phyloP scores from a whole-genome alignment of 1,140 invertebrate genomes.

The Orchesella cincta region DNA sequence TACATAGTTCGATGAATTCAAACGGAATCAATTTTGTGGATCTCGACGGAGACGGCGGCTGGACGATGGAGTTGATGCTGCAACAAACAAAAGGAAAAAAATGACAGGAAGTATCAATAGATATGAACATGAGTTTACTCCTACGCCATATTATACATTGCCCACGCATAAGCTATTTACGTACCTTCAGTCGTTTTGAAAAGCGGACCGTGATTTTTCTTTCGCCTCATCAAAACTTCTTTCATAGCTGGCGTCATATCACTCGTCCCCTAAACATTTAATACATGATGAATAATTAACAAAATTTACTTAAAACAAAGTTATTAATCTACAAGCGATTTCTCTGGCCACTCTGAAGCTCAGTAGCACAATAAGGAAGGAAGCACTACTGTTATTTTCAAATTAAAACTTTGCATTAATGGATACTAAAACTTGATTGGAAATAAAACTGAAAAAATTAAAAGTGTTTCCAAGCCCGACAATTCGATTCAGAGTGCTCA shows the following conservation, averaged over 20 bases:
- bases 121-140: conserved; percentile 1
- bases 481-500: too few relatives aligned
- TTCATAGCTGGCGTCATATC: conserved; percentile 44
- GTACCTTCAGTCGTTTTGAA: neutral
- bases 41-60: neutral
- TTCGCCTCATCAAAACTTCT: conserved; percentile 35
- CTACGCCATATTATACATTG: too few relatives aligned
- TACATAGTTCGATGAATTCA: neutral
- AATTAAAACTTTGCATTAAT: too few relatives aligned
- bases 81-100: neutral
- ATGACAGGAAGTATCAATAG: conserved; percentile 1
- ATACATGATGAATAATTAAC: too few relatives aligned
- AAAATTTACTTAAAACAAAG: too few relatives aligned
- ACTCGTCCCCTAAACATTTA: conserved; percentile 39
- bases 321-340: too few relatives aligned
- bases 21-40: conserved; percentile 9
- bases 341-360: too few relatives aligned
- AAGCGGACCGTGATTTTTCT: neutral
- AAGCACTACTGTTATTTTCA: too few relatives aligned
- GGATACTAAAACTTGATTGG: too few relatives aligned
- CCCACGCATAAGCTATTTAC: neutral
- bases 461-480: too few relatives aligned
- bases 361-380: too few relatives aligned
- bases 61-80: neutral
- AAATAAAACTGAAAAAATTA: neutral